Base-by-base conservation (phyloP, 2,797 vertebrate genomes). In the Anas acuta region DNA sequence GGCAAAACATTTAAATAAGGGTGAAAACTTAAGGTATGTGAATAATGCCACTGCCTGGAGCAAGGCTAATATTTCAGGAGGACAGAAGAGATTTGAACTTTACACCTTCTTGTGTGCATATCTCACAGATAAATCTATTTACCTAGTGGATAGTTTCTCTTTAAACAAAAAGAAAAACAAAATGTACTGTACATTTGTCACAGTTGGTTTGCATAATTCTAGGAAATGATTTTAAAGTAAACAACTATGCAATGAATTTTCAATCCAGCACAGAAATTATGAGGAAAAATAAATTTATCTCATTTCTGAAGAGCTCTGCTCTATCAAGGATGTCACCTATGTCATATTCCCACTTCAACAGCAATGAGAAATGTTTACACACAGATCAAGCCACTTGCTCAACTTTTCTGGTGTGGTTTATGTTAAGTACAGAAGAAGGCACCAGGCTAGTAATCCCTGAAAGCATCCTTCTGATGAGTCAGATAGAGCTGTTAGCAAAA, bases 391-490 rank as follows among this genome's bases (percentile, higher is more conserved):
- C 47, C 1, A 0, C 89, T 91, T 97, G 72, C 79, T 84, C 90
- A 92, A 92, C 35, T 93, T 94, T 84, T 84, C 66, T 85, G 65
- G 37, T 41, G 75, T 81, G 92, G 90, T 80, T 97, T 92, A 84
- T 87, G 87, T 54, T 62, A 90, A 93, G 89, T 58, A 91, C 33
- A 93, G 84, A 95, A 89, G 87, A 87, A 67, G n/a, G 62, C 83
- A 91, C 10, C 58, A 84, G 93, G 15, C 43, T 64, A 91, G 88
- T 87, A 95, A 95, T 82, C 71, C 80, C 88, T 90, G 73, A 93
- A 93, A 96, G 79, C 74, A 92, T 71, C 62, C 35, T 56, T 41
- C 35, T 41, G 57, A 91, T 96, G 90, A 95, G 65, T 96, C 92
- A 95, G 64, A 67, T 49, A n/a, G 49, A 94, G 78, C 76, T 96